Conservation (phyloP, 2,888 invertebrate species). For the Phyllotreta striolata region DNA sequence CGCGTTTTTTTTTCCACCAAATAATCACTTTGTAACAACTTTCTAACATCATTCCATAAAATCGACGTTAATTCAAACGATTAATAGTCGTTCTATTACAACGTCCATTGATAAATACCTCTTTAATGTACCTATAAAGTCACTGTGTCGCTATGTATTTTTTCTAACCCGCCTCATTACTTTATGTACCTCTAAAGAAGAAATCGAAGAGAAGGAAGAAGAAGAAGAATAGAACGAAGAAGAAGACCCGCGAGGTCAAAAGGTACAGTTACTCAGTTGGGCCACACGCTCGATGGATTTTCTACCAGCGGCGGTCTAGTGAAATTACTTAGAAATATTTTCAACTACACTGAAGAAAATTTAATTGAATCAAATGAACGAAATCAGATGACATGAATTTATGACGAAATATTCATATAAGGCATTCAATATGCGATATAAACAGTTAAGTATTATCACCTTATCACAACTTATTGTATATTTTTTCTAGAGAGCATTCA, state of each 20-base stretch:
- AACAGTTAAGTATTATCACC: no score
- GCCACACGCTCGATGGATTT: slow-evolving; percentile 35
- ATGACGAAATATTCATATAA: no score
- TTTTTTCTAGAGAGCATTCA: no score
- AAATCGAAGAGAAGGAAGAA: no score
- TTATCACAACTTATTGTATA: no score
- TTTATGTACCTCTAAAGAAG: slow-evolving; percentile 41
- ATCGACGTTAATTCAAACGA: slow-evolving; percentile 26
- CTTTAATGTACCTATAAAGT: slow-evolving; percentile 33
- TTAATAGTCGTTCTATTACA: slow-evolving; percentile 28
- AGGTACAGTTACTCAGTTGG: slow-evolving; percentile 48
- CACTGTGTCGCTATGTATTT: slow-evolving; percentile 37
- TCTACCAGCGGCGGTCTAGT: slow-evolving; percentile 21
- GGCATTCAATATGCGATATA: no score
- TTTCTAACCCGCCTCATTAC: slow-evolving; percentile 46
- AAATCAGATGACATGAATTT: no score
- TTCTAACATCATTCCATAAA: slow-evolving; percentile 31
- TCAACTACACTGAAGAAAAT: background rate
- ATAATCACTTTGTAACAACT: slow-evolving; percentile 17
- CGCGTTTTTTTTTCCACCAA: slow-evolving; percentile 5
- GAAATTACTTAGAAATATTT: background rate
- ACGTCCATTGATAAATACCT: slow-evolving; percentile 32
- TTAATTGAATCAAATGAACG: no score
- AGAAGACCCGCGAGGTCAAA: slow-evolving; percentile 46
- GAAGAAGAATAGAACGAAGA: no score